Conservation (phyloP, 1,140 invertebrate genomes). For the Solenopsis fugax region DNA sequence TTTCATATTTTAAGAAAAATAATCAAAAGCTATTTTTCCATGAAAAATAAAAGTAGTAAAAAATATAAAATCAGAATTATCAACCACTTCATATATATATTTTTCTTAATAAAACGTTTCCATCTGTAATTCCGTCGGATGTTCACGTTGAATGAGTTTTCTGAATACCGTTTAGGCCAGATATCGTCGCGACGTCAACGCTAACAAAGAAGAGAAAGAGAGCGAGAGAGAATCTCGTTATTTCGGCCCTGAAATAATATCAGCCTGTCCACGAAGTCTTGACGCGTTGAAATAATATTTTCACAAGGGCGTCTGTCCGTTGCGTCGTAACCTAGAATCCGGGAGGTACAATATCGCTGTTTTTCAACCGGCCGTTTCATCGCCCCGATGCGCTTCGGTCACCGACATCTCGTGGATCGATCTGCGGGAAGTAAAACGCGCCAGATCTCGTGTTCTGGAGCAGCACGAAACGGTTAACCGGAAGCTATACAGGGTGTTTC, state of each 20-base stretch:
- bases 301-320: constrained; percentile 75
- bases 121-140: background rate
- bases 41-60: background rate
- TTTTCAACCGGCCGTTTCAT: constrained; percentile 63
- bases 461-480: constrained; percentile 12
- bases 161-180: constrained; percentile 8
- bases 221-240: constrained; percentile 5
- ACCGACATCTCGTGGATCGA: constrained; percentile 70
- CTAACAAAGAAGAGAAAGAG: constrained; percentile 30
- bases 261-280: constrained; percentile 61
- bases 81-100: background rate
- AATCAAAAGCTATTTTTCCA: background rate
- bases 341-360: constrained; percentile 68
- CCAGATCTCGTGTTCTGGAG: constrained; percentile 38
- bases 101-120: background rate
- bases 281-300: constrained; percentile 79
- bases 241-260: constrained; percentile 75
- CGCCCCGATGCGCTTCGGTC: constrained; percentile 51
- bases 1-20: background rate
- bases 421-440: constrained; percentile 52
- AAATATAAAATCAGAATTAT: background rate
- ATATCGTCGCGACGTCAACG: constrained; percentile 20
- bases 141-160: background rate
- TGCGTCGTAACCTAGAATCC: constrained; percentile 64
- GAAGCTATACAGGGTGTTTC: background rate